A percentile compares a stretch with the other conserved stretches of the same genome.
Evolutionary conservation across 1,140 invertebrate species (phyloP).

Genomic region (Pinna nobilis): DNA sequence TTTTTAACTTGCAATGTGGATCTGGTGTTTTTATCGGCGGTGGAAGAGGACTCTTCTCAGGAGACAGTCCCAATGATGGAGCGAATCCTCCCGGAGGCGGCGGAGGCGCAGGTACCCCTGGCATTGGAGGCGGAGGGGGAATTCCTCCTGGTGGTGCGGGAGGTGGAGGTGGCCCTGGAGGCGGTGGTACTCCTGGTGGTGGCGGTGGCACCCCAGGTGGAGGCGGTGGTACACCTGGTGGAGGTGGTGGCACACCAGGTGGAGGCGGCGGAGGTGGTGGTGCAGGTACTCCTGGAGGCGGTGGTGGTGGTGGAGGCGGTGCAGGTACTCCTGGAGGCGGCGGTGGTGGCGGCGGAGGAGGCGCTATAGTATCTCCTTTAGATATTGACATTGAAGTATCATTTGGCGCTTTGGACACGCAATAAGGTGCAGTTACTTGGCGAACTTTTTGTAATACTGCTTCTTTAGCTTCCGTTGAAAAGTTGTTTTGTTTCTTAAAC

Average conservation of each 20-base stretch:
- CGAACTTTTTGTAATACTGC: slow-evolving; percentile 9
- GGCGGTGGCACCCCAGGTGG: slow-evolving; percentile 41
- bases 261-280: slow-evolving; percentile 43
- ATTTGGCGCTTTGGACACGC: background rate
- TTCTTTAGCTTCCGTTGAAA: slow-evolving; percentile 30
- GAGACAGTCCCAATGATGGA: background rate
- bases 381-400: background rate
- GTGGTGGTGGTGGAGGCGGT: slow-evolving; percentile 56
- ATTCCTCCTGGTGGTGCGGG: slow-evolving; percentile 34
- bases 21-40: slow-evolving; percentile 63
- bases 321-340: slow-evolving; percentile 65
- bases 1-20: slow-evolving; percentile 70
- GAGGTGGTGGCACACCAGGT: slow-evolving; percentile 49
- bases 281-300: slow-evolving; percentile 37
- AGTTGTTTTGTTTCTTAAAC: background rate
- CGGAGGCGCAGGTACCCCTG: slow-evolving; percentile 12
- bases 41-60: slow-evolving; percentile 20
- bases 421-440: slow-evolving; percentile 31
- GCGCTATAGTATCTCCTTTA: background rate
- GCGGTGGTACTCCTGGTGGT: slow-evolving; percentile 33
- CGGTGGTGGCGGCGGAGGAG: slow-evolving; percentile 71
- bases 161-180: slow-evolving; percentile 26
- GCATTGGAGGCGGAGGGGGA: slow-evolving; percentile 38
- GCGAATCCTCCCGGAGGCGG: slow-evolving; percentile 34
- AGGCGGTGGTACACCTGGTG: slow-evolving; percentile 51